Percentiles rank a stretch among this genome's conserved stretches.
phyloP scores from a whole-genome alignment of 2,888 invertebrate species.

The Aplocera efformata region DNA sequence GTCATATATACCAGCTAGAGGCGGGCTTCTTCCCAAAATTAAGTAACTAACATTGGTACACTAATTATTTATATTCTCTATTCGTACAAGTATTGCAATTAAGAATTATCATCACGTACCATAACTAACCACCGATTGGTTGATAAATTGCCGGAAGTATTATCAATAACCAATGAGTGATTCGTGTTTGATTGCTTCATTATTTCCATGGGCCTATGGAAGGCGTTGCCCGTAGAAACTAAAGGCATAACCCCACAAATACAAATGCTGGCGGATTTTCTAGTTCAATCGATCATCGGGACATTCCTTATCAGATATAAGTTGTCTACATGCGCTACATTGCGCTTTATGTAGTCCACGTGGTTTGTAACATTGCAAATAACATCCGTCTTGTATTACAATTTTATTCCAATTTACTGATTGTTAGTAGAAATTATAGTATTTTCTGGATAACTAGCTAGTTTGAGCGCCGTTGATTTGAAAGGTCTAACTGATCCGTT shows the following conservation, averaged over 20 bases:
- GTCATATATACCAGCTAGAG: too few species aligned
- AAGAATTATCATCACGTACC: constrained; percentile 3
- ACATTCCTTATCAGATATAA: constrained; percentile 25
- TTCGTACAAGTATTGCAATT: too few species aligned
- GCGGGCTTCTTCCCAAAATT: too few species aligned
- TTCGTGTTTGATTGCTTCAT: too few species aligned
- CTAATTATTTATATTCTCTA: too few species aligned
- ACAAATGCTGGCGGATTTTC: too few species aligned
- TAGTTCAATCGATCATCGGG: constrained; percentile 17
- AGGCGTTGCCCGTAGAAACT: too few species aligned
- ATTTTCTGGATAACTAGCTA: constrained; percentile 2
- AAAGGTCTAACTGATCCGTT: too few species aligned
- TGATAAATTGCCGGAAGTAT: constrained; percentile 3
- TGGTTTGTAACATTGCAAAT: constrained; percentile 26
- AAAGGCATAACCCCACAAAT: too few species aligned
- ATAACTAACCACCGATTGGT: constrained; percentile 4
- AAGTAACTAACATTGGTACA: too few species aligned
- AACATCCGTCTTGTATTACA: constrained; percentile 17
- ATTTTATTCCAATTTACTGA: constrained; percentile 11
- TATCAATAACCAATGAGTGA: constrained; percentile 8
- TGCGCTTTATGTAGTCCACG: constrained; percentile 32
- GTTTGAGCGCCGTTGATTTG: too few species aligned
- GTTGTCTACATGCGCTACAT: constrained; percentile 26
- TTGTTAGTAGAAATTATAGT: constrained; percentile 5
- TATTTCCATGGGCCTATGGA: too few species aligned